Base-by-base conservation (phyloP, 2,797 vertebrate species). In the Pelodytes ibericus region DNA sequence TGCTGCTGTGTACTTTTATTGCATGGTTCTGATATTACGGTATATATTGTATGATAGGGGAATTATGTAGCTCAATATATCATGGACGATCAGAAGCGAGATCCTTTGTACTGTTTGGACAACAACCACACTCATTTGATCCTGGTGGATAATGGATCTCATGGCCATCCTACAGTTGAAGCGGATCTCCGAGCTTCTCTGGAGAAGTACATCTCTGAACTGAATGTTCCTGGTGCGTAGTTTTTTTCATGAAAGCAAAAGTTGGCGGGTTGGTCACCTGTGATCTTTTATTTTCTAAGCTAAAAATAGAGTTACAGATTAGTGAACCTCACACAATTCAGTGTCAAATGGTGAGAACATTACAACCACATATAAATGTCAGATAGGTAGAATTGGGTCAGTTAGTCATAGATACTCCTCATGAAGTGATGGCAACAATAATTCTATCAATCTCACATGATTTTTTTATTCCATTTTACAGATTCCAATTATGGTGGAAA, bases 401-500 rank as follows among this genome's bases (percentile, higher is more conserved):
- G 27, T 11, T 13, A 47, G 44, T 30, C 44, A 29, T 67, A 24
- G 39, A n/a, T 18, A 18, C 39, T 29, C 4, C 5, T 41, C 13
- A 22, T 25, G 16, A 53, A 53, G 3, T 24, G 2, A 22, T 11
- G 7, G 49, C 24, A 53, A 53, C n/a, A 24, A 3, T 6, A 47
- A 25, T 27, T 29, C 41, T 47, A 8, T 13, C n/a, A 41, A 25
- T 15, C 22, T 64, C 22, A 73, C 16, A 33, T 22, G 24, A 30
- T 59, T 60, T 0, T 62, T 67, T 67, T 66, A 22, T 0, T 4
- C 0, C 74, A n/a, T 0, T 83, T 79, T 82, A 71, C 82, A 93
- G 92, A 92, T 80, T 93, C 92, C 5, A 90, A 92, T 83, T 93
- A 93, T 0, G 92, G 91, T 44, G 92, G 91, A 44, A 93, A 93